These are phyloP conservation scores for Agrotis exclamationis DNA, from an alignment of 2,888 invertebrate genomes.

Conservation along the genomic window DNA sequence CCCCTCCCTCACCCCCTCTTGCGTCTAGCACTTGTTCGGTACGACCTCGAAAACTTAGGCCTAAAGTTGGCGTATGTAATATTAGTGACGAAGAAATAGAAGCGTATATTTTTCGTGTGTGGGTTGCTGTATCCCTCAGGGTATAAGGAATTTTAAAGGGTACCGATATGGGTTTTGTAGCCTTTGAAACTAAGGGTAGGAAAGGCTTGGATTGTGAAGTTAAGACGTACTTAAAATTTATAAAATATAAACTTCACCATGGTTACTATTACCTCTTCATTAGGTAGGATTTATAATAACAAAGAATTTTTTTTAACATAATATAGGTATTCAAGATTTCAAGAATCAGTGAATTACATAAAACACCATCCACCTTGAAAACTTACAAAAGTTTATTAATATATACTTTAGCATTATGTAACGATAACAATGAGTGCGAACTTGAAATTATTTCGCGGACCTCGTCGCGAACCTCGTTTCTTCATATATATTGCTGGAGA, in stretches of 20 bases:
- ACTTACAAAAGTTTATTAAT: neutral
- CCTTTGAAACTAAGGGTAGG: conserved; percentile 27
- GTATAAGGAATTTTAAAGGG: conserved; percentile 39
- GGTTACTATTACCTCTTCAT: too few species aligned
- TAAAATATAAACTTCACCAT: too few species aligned
- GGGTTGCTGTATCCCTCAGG: conserved; percentile 35
- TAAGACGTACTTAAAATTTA: neutral
- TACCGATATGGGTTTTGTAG: conserved; percentile 14
- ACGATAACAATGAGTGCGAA: conserved; percentile 24
- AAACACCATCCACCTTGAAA: conserved; percentile 11
- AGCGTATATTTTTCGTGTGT: conserved; percentile 56
- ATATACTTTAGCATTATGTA: conserved; percentile 16
- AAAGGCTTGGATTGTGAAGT: conserved; percentile 11
- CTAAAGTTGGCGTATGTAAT: conserved; percentile 64
- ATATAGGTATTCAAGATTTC: too few species aligned
- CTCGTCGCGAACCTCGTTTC: conserved; percentile 28
- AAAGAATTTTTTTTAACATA: neutral
- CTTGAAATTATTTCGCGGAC: conserved; percentile 33
- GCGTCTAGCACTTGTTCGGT: conserved; percentile 82
- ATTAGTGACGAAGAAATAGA: conserved; percentile 58
- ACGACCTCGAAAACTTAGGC: conserved; percentile 85
- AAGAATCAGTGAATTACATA: neutral
- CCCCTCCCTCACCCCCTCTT: conserved; percentile 64
- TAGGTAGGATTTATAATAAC: neutral
- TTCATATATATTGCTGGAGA: conserved; percentile 33